Base-by-base conservation (phyloP, 2,113 vertebrate species). In the Malurus alboscapulatus region DNA sequence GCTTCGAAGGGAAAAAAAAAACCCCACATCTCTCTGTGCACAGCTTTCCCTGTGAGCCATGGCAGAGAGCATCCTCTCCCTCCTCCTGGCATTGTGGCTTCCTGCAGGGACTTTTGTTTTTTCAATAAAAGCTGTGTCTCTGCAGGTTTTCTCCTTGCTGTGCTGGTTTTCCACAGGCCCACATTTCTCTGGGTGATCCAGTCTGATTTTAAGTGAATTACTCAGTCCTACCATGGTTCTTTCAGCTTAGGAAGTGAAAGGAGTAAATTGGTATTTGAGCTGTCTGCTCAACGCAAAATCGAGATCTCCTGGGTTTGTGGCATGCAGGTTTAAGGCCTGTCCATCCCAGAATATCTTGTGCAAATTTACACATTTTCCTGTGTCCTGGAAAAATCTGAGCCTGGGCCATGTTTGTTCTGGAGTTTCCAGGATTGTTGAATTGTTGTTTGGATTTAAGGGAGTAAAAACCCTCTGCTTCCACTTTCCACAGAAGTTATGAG, bases 181-280 rank as follows among this genome's bases (percentile, higher is more conserved):
- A 1, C 32, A 9, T 66, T 87, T 57, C 38, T 86, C 66, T 87
- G 45, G 54, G 27, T 7, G 13, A 50, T 58, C 77, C 59, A 65
- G 34, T 69, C 55, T 87, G 53, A 40, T 84, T 92, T 93, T 58
- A 78, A 93, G 63, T 63, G 83, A 80, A 91, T 69, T 88, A 42
- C 21, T 77, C 40, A 50, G n/a, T 68, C n/a, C 16, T 80, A 19
- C 30, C 0, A 0, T 24, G 26, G 21, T 38, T 38, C 21, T 68
- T 86, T 63, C 45, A 81, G 25, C 54, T 89, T 83, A 80, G 58
- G 42, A 53, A 90, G 27, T 18, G 34, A 84, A 48, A 79, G 14
- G 80, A 91, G 72, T 6, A 21, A 82, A 54, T 42, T 40, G 27
- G 6, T 61, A 29, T 62, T 85, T 80, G 44, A 73, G 14, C 32